Evolutionary conservation across 1,140 invertebrate species (phyloP).

Genomic region (Atta cephalotes): DNA sequence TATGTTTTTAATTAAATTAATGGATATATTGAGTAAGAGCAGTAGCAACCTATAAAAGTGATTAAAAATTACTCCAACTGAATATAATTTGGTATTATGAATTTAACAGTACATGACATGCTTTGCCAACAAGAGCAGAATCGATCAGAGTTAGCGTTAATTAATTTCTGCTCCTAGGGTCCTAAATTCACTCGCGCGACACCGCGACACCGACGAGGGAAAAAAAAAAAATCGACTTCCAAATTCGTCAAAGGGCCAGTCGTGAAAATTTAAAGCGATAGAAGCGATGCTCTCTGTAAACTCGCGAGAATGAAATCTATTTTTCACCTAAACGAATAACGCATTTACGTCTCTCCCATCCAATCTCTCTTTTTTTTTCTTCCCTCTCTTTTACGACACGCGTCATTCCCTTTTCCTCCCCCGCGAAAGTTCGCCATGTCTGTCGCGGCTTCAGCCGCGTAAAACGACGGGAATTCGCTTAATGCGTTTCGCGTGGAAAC

Average conservation of each 20-base stretch:
- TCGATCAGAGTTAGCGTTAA: background rate
- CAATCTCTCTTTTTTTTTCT: background rate
- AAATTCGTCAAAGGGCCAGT: constrained; percentile 10
- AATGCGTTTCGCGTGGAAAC: constrained; percentile 40
- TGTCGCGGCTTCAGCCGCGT: background rate
- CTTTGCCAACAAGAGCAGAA: background rate
- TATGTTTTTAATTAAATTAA: too few relatives aligned
- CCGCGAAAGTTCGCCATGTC: background rate
- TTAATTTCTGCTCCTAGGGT: background rate
- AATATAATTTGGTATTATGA: too few relatives aligned
- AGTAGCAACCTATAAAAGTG: too few relatives aligned
- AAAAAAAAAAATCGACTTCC: constrained; percentile 1
- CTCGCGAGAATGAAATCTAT: constrained; percentile 38
- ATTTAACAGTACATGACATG: too few relatives aligned
- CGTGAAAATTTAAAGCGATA: constrained; percentile 36
- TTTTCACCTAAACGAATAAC: constrained; percentile 43
- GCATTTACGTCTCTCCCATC: background rate
- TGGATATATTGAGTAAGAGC: too few relatives aligned
- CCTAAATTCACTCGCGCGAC: constrained; percentile 12
- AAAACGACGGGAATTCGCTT: constrained; percentile 49
- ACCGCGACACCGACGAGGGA: background rate
- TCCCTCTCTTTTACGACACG: constrained; percentile 21
- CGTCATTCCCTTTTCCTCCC: background rate
- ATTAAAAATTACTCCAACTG: too few relatives aligned
- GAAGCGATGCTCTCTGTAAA: constrained; percentile 21